Conservation (phyloP, 2,888 invertebrate species). For the Clitarchus hookeri region DNA sequence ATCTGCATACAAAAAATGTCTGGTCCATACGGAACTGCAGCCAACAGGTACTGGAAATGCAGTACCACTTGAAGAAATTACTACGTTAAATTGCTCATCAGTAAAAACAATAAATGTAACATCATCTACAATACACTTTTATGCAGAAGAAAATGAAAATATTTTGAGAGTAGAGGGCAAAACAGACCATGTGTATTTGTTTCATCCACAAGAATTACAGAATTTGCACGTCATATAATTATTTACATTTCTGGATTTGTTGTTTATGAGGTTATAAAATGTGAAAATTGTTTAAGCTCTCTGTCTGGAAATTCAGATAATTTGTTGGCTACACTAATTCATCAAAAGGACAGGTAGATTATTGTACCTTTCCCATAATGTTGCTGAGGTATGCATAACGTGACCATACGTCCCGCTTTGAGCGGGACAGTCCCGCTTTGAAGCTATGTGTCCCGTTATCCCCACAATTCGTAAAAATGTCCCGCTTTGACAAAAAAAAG, state of each 20-base stretch:
- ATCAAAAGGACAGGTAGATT: background rate
- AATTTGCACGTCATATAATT: background rate
- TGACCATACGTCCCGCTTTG: too few species aligned
- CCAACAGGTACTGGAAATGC: too few species aligned
- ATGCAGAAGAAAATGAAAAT: background rate
- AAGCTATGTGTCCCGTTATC: too few species aligned
- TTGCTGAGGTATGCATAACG: too few species aligned
- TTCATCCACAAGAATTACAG: background rate
- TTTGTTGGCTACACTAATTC: background rate
- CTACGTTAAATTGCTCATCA: background rate
- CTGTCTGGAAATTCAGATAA: background rate
- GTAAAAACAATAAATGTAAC: background rate
- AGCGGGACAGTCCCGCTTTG: too few species aligned
- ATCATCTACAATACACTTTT: too few species aligned
- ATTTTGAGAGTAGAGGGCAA: background rate
- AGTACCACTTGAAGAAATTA: conserved; percentile 22
- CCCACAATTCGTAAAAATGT: too few species aligned
- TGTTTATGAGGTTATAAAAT: background rate
- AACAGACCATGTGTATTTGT: background rate
- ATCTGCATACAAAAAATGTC: background rate
- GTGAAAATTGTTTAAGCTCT: background rate
- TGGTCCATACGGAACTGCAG: background rate
- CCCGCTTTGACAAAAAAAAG: too few species aligned
- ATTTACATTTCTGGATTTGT: conserved; percentile 24
- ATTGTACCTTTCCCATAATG: background rate